These are phyloP conservation scores for Protobothrops flavoviridis DNA, from an alignment of 2,113 vertebrate genomes.

Conservation along the genomic window DNA sequence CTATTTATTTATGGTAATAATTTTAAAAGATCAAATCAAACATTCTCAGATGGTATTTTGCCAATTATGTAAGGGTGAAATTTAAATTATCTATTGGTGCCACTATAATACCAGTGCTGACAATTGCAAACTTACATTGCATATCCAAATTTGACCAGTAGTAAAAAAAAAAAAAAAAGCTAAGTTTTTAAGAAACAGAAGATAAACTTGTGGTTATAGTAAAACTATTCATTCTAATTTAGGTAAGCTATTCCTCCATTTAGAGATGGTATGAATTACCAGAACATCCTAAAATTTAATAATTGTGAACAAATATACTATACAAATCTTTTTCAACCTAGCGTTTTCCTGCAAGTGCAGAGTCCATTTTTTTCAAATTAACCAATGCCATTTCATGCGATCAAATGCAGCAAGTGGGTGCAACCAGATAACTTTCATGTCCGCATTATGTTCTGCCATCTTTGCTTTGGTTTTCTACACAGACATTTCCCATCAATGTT, in stretches of 20 bases:
- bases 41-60: neutral
- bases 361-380: neutral
- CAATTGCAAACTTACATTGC: neutral
- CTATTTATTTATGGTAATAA: neutral
- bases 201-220: neutral
- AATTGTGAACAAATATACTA: neutral
- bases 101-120: neutral
- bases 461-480: neutral
- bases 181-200: neutral
- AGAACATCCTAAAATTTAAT: neutral
- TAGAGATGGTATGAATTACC: neutral
- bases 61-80: neutral
- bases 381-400: neutral
- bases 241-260: neutral
- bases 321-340: neutral
- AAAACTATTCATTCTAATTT: neutral
- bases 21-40: neutral
- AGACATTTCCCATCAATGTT: neutral
- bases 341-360: neutral
- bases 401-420: neutral
- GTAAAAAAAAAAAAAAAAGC: neutral
- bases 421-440: neutral
- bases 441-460: neutral
- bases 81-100: neutral
- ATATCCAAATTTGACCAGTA: neutral